Percentiles rank a stretch among this genome's conserved stretches.
Conservation (phyloP, 2,888 invertebrate species). For the Byasa hedistus region DNA sequence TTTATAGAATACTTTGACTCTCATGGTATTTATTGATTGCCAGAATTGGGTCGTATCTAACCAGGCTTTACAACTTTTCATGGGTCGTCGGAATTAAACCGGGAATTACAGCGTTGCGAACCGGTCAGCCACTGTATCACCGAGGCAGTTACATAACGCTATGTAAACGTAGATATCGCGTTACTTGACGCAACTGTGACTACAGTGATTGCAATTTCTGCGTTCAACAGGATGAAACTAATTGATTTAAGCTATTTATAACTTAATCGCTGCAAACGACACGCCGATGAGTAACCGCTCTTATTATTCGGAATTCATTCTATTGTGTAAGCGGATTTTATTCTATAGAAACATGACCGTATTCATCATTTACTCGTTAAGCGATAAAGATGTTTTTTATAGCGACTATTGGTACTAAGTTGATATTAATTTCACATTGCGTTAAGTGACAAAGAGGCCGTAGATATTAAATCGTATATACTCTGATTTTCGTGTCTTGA, state of each 20-base stretch:
- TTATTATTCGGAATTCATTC: background rate
- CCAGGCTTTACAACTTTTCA: too few relatives aligned
- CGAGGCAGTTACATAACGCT: background rate
- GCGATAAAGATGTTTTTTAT: background rate
- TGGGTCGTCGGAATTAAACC: too few relatives aligned
- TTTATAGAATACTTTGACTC: too few relatives aligned
- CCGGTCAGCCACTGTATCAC: background rate
- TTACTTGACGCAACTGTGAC: conserved; percentile 15
- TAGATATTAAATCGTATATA: too few relatives aligned
- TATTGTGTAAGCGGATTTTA: conserved; percentile 10
- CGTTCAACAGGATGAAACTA: conserved; percentile 30
- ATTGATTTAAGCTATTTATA: conserved; percentile 31
- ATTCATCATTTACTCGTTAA: background rate
- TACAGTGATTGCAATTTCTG: conserved; percentile 29
- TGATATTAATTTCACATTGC: too few relatives aligned
- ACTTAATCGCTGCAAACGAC: conserved; percentile 24
- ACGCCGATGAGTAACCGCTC: conserved; percentile 12
- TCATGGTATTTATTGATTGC: too few relatives aligned
- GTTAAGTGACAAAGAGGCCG: too few relatives aligned
- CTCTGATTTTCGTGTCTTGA: too few relatives aligned
- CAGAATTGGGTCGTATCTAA: too few relatives aligned
- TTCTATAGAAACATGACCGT: background rate
- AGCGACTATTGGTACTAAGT: too few relatives aligned
- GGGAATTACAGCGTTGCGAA: too few relatives aligned
- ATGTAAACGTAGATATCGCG: conserved; percentile 14